A percentile compares a stretch with the other conserved stretches of the same genome.
Evolutionary conservation across 2,888 invertebrate genomes (phyloP).

Genomic region (Drosophila heteroneura): DNA sequence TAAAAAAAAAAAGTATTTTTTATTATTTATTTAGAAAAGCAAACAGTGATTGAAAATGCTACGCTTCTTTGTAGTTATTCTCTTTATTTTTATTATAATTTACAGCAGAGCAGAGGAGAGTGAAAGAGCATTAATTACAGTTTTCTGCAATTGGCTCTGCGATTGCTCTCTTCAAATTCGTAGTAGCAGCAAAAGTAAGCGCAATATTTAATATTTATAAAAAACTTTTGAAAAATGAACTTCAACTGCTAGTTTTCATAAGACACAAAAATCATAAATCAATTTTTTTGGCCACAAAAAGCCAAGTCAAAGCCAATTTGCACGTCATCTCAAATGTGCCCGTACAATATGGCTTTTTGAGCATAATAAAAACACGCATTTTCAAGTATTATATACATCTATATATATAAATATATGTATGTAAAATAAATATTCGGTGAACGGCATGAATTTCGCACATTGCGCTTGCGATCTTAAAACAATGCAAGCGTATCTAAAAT

Average conservation of each 20-base stretch:
- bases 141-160: not conserved
- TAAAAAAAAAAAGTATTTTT: accelerated
- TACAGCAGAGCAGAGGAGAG: not conserved
- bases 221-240: slow-evolving; percentile 25
- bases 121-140: not conserved
- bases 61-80: not conserved
- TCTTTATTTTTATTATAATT: not conserved
- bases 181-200: not conserved
- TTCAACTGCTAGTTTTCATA: slow-evolving; percentile 7
- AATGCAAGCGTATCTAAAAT: slow-evolving; percentile 9
- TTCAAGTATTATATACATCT: slow-evolving; percentile 1
- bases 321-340: slow-evolving; percentile 55
- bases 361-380: slow-evolving; percentile 3
- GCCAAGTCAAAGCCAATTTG: slow-evolving; percentile 34
- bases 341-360: slow-evolving; percentile 33
- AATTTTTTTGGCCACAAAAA: slow-evolving; percentile 10
- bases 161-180: not conserved
- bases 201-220: not conserved
- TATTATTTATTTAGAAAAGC: not conserved
- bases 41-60: too few relatives aligned
- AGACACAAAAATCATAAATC: slow-evolving; percentile 6
- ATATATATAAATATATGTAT: slow-evolving; percentile 13
- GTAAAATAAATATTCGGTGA: slow-evolving; percentile 6
- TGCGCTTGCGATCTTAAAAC: slow-evolving; percentile 10
- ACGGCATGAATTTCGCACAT: slow-evolving; percentile 29